phyloP scores from a whole-genome alignment of 2,113 vertebrate species.

The Ailurus styani region DNA sequence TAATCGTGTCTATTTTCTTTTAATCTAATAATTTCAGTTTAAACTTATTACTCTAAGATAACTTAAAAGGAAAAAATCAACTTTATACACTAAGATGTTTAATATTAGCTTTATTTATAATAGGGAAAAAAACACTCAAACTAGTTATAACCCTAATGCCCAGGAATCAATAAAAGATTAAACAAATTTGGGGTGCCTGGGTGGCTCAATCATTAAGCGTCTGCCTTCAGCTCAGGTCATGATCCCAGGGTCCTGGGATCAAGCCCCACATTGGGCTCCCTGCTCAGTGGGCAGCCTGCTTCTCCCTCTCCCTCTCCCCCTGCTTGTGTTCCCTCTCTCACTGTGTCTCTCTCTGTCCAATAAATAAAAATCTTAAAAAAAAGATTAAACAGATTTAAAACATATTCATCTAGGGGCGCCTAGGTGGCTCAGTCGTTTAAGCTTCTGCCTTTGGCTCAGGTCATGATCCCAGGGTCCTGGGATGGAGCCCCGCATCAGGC shows the following conservation, averaged over 20 bases:
- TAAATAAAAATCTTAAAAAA: too few species aligned
- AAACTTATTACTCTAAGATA: background rate
- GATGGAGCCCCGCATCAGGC: background rate
- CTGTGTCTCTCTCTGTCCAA: too few species aligned
- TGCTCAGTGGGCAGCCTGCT: background rate
- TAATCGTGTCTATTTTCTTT: background rate
- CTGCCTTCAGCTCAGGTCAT: background rate
- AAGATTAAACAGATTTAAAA: background rate
- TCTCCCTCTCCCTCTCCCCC: background rate
- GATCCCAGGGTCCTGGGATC: background rate
- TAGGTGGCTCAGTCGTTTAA: background rate
- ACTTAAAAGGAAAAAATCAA: background rate
- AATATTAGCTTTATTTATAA: background rate
- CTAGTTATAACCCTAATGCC: background rate
- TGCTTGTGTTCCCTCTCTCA: too few species aligned
- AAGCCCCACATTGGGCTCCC: background rate
- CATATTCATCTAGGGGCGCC: too few species aligned
- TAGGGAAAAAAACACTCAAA: background rate
- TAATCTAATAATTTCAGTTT: conserved; percentile 9
- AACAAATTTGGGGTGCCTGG: background rate
- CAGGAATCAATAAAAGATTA: background rate
- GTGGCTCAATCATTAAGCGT: background rate
- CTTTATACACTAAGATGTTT: background rate
- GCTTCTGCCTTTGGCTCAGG: background rate
- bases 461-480: background rate